phyloP scores from a whole-genome alignment of 2,113 vertebrate genomes.

The Jacana jacana region DNA sequence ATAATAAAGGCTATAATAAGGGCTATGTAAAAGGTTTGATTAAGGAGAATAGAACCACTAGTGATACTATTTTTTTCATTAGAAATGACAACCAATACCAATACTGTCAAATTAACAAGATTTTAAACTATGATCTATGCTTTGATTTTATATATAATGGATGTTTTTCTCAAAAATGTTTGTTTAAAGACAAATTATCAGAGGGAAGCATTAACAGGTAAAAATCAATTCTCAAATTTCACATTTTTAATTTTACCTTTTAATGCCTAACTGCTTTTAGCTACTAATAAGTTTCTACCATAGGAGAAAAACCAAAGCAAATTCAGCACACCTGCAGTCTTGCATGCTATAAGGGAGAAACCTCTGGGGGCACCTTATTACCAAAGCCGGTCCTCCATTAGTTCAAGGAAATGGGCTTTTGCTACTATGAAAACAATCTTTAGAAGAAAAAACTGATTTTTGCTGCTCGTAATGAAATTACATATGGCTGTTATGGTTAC shows the following conservation, averaged over 20 bases:
- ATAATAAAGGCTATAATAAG: too few relatives aligned
- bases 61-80: not conserved
- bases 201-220: not conserved
- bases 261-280: not conserved
- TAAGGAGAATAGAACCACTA: not conserved
- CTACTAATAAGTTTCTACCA: not conserved
- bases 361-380: not conserved
- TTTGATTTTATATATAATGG: not conserved
- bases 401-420: not conserved
- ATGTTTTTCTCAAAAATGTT: not conserved
- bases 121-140: not conserved
- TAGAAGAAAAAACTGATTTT: not conserved
- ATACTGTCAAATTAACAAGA: not conserved
- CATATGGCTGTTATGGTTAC: not conserved
- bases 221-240: not conserved
- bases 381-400: not conserved
- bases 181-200: not conserved
- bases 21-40: not conserved
- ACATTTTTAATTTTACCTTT: not conserved
- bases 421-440: not conserved
- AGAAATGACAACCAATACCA: not conserved
- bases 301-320: not conserved
- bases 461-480: not conserved
- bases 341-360: not conserved
- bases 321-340: not conserved